Evolutionary conservation across 2,113 vertebrate genomes (phyloP).

Genomic region (Meriones unguiculatus): DNA sequence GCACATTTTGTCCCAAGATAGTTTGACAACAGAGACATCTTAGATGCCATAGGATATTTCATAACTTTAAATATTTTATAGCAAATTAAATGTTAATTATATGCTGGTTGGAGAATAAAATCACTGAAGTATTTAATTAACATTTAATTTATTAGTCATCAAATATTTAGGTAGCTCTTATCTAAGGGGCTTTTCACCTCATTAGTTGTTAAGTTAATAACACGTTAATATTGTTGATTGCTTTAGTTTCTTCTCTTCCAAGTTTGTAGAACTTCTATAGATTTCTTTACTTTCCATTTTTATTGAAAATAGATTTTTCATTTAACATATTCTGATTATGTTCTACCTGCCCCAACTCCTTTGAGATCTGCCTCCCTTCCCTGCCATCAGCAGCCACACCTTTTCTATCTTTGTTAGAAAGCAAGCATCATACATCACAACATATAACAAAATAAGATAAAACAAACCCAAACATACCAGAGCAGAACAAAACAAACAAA

Average conservation of each 20-base stretch:
- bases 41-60: conserved; percentile 88
- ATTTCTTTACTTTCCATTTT: not conserved
- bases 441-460: not conserved
- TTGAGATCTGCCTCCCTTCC: not conserved
- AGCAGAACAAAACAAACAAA: not conserved
- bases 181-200: conserved; percentile 81
- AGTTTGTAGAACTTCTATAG: not conserved
- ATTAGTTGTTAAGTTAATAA: conserved; percentile 67
- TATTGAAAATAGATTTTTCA: not conserved
- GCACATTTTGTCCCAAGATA: conserved; percentile 80
- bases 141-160: conserved; percentile 91
- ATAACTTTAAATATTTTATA: conserved; percentile 91
- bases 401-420: not conserved
- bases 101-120: conserved; percentile 87
- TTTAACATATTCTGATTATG: not conserved
- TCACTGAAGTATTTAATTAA: conserved; percentile 89
- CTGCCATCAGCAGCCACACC: not conserved
- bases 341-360: not conserved
- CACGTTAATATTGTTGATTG: conserved; percentile 61
- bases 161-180: conserved; percentile 89
- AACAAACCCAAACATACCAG: not conserved
- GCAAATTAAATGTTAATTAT: conserved; percentile 92
- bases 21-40: conserved; percentile 84
- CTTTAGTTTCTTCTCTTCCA: conserved; percentile 12
- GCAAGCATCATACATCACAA: not conserved